Base-by-base conservation (phyloP, 2,888 invertebrate genomes). In the Microplitis manilae region DNA sequence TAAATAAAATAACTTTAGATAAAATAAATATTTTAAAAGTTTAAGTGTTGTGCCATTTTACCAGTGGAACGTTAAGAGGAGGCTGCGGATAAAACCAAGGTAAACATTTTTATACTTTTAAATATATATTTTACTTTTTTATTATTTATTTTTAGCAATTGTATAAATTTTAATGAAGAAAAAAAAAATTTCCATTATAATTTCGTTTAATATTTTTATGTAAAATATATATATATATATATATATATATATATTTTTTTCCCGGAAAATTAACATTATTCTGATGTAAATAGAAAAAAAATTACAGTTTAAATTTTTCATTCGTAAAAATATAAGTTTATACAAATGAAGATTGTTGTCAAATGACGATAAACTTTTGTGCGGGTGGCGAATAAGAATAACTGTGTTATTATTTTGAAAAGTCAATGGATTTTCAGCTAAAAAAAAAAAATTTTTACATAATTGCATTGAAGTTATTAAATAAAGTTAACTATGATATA, bases 51-150 rank as follows among this genome's bases (percentile, higher is more conserved):
- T 50, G 50, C 50, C 50, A 50, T 50, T 50, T 50, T 50, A 13
- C 8, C 13, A 50, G 15, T 68, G 41, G 68, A 17, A 50, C 20
- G 41, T 68, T 41, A 41, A 68, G 30, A 68, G 15, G 68, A 68
- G 41, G 7, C 68, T 41, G 68, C 8, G 20, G 17, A 68, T 50
- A 50, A 17, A 68, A 68, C n/a, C 68, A 68, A 68, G 68, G 68
- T 68, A 13, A 68, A 68, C 7, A 50, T 50, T 50, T 50, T 40
- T 39, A 15, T 40, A n/a, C 9, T 30, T 40, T 8, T 40, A 39
- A 5, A 38, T n/a, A 39, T 67, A 17, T 38, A 59, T 67, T 50
- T 65, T 65, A 5, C 8, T 73, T 39, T 68, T n/a, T 40, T 38
- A 40, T 15, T 39, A 6, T n/a, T 68, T 39, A 38, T 40, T 40